A percentile compares a stretch with the other conserved stretches of the same genome.
phyloP scores from a whole-genome alignment of 1,140 invertebrate species.

The Drosophila eugracilis region DNA sequence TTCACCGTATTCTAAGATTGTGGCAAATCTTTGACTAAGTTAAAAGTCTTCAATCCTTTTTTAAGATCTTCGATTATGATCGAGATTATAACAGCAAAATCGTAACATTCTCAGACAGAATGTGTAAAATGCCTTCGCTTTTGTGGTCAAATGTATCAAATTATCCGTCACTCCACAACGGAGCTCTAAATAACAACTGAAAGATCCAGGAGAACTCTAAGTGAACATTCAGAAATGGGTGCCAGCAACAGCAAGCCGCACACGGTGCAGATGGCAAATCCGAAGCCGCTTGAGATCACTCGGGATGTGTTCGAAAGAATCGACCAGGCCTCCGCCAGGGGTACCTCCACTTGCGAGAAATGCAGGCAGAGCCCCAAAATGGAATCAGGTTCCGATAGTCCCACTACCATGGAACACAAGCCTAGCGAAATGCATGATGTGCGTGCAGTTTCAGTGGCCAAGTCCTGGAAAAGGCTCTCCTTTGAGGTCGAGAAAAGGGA shows the following conservation, averaged over 20 bases:
- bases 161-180: slow-evolving; percentile 12
- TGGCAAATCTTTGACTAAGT: no score
- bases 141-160: slow-evolving; percentile 18
- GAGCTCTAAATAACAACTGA: neutral
- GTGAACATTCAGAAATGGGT: slow-evolving; percentile 41
- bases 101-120: no score
- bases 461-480: slow-evolving; percentile 46
- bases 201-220: no score
- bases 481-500: slow-evolving; percentile 58
- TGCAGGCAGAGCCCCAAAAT: neutral
- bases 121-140: neutral
- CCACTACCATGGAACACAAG: neutral
- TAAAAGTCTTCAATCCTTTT: no score
- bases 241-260: slow-evolving; percentile 65
- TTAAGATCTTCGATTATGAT: no score
- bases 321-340: slow-evolving; percentile 29
- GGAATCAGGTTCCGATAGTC: neutral
- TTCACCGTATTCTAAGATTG: no score
- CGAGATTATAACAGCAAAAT: no score
- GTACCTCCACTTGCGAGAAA: slow-evolving; percentile 5
- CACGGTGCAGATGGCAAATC: slow-evolving; percentile 60
- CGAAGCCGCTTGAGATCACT: slow-evolving; percentile 55
- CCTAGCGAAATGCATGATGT: neutral
- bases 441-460: neutral
- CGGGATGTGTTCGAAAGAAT: slow-evolving; percentile 61